Percentiles rank a stretch among this genome's conserved stretches.
phyloP scores from a whole-genome alignment of 2,113 vertebrate genomes.

The Solenodon paradoxus region DNA sequence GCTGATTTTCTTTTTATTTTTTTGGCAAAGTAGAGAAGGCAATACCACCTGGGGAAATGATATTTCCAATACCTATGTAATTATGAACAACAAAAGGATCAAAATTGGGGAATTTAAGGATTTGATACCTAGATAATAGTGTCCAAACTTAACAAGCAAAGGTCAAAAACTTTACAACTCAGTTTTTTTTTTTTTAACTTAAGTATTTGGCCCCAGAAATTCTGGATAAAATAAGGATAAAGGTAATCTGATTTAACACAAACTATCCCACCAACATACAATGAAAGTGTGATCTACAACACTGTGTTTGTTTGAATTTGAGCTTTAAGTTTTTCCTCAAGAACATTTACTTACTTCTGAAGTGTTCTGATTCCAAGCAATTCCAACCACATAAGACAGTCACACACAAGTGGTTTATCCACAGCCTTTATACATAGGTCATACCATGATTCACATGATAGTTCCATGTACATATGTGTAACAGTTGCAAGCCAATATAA shows the following conservation, averaged over 20 bases:
- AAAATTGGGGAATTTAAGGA: not conserved
- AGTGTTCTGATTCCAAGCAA: not conserved
- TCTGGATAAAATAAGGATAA: not conserved
- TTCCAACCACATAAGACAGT: not conserved
- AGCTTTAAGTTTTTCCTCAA: not conserved
- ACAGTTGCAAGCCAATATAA: not conserved
- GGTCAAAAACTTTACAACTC: not conserved
- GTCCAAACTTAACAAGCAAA: not conserved
- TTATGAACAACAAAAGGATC: not conserved
- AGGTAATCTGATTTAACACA: not conserved
- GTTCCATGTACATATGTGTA: not conserved
- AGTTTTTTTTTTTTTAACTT: not conserved
- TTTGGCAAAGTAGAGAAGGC: not conserved
- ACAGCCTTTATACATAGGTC: not conserved
- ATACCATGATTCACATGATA: not conserved
- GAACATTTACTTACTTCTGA: not conserved
- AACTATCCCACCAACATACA: not conserved
- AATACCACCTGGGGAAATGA: not conserved
- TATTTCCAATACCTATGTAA: not conserved
- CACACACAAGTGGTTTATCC: not conserved
- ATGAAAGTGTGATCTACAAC: not conserved
- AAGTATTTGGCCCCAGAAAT: not conserved
- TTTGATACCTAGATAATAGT: not conserved
- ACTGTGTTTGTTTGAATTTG: not conserved
- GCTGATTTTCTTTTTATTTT: not conserved